Base-by-base conservation (phyloP, 1,140 invertebrate species). In the Tetragonula clypearis region DNA sequence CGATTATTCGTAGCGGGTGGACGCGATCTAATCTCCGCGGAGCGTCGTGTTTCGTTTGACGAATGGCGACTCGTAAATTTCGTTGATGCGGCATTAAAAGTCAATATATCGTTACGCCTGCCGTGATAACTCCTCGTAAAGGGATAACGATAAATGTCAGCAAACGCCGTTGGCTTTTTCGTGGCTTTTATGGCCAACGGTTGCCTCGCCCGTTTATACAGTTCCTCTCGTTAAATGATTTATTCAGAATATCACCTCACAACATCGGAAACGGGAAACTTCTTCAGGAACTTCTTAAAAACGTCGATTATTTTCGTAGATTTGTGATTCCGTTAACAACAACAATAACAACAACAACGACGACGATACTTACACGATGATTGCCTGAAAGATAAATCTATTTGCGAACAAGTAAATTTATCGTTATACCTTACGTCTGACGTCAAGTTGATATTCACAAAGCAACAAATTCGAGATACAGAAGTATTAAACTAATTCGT, bases 41-140 rank as follows among this genome's bases (percentile, higher is more conserved):
- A 56, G 60, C 81, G 73, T 86, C 85, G 78, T 85, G 86, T 89
- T 89, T 89, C 85, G 75, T 66, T 87, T 89, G 85, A 89, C 85
- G 71, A 79, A 90, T 85, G 79, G 41, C 26, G 6, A 17, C 58
- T 15, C 82, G 85, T 89, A 89, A 89, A 89, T 90, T 89, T 58
- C 78, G n/a, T 66, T 66, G 74, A 84, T 84, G 62, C 23, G 56
- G 62, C 79, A 84, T 87, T 84, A 86, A 88, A 71, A 85, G 69
- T 83, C 84, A 49, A 72, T 74, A 65, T 85, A 79, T 84, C 88
- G 77, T 85, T 87, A 85, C 72, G 58, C 74, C 80, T 84, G 26
- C 72, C 62, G 85, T 84, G 88, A 90, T 90, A 91, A 88, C 77
- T 89, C 72, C 80, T 84, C 74, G 78, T 86, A 86, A 84, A 80